A percentile compares a stretch with the other conserved stretches of the same genome.
Conservation (phyloP, 2,113 vertebrate genomes). For the Ictalurus punctatus region DNA sequence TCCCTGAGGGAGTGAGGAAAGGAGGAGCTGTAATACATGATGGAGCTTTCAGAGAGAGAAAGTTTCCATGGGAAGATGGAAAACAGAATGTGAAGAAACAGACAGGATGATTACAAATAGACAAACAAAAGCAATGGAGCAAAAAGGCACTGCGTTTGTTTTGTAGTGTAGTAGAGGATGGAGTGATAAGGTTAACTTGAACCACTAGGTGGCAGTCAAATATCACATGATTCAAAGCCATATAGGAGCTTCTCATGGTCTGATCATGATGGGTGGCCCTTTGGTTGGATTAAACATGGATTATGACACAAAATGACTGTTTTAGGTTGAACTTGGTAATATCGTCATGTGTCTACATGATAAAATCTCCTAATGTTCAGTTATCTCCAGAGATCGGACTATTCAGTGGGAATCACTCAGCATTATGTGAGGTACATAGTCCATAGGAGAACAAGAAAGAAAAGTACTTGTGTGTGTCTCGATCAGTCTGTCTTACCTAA, state of each 20-base stretch:
- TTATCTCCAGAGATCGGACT: neutral
- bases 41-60: slow-evolving; percentile 29
- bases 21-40: slow-evolving; percentile 19
- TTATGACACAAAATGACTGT: slow-evolving; percentile 39
- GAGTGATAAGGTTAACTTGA: too few relatives aligned
- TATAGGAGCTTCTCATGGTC: slow-evolving; percentile 4
- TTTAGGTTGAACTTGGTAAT: slow-evolving; percentile 18
- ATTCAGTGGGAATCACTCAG: neutral
- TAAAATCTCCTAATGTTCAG: slow-evolving; percentile 9
- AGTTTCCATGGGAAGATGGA: slow-evolving; percentile 3
- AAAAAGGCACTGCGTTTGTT: neutral
- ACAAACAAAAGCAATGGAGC: neutral
- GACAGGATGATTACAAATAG: neutral
- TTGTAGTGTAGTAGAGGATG: neutral
- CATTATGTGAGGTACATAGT: neutral
- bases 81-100: neutral
- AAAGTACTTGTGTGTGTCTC: neutral
- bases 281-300: slow-evolving; percentile 26
- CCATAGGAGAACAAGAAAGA: neutral
- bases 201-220: slow-evolving; percentile 42
- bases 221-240: neutral
- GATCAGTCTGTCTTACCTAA: slow-evolving; percentile 34
- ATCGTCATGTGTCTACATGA: neutral
- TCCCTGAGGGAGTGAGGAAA: slow-evolving; percentile 55
- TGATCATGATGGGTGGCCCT: slow-evolving; percentile 41